phyloP scores from a whole-genome alignment of 2,113 vertebrate genomes.

The Pseudorasbora parva region DNA sequence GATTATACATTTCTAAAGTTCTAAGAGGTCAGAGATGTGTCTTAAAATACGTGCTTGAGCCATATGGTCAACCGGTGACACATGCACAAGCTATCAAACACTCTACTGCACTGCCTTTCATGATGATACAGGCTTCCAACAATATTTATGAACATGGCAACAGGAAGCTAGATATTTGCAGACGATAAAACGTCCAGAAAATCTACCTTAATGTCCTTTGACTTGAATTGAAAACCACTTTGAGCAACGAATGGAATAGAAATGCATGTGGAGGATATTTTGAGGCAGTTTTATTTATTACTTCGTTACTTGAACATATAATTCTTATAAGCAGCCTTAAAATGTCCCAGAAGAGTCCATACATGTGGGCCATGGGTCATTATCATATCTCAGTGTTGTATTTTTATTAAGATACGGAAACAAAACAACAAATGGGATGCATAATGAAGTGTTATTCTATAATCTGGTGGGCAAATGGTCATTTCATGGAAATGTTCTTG shows the following conservation, averaged over 20 bases:
- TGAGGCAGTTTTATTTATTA: conserved; percentile 41
- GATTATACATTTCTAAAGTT: background rate
- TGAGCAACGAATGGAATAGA: background rate
- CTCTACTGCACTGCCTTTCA: conserved; percentile 16
- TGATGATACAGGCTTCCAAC: background rate
- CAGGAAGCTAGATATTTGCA: background rate
- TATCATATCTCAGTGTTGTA: conserved; percentile 34
- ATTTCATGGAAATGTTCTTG: conserved; percentile 30
- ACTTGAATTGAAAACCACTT: conserved; percentile 34
- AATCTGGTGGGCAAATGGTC: background rate
- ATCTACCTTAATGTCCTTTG: conserved; percentile 21
- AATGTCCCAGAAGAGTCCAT: background rate
- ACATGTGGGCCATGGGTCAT: background rate
- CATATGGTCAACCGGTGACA: background rate
- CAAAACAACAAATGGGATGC: conserved; percentile 8
- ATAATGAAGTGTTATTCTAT: conserved; percentile 20
- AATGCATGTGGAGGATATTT: background rate
- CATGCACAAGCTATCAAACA: background rate
- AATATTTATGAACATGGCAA: background rate
- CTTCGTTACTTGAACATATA: conserved; percentile 54
- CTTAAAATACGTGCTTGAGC: background rate
- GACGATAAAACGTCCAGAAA: background rate
- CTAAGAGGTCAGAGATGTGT: background rate
- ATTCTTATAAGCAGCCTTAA: conserved; percentile 40
- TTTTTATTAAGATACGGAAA: conserved; percentile 17